These are phyloP conservation scores for Halisarca cf. caerulea DNA, from an alignment of 37 sponge, comb jelly and placozoan genomes.

Conservation along the genomic window DNA sequence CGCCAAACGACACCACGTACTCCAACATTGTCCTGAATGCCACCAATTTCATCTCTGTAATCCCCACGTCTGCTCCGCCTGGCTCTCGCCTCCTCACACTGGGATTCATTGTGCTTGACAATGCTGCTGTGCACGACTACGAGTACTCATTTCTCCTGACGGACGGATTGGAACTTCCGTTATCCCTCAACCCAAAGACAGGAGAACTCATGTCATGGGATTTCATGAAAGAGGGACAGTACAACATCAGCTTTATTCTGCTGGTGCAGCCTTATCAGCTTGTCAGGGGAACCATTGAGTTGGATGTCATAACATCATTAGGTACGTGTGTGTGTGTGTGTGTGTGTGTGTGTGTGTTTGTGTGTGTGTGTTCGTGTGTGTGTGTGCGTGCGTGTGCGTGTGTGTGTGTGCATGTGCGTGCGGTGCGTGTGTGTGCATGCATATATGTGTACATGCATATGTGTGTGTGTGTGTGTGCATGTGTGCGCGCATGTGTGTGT, in stretches of 20 bases:
- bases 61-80: conserved; percentile 4
- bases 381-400: neutral
- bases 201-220: neutral
- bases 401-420: too few species aligned
- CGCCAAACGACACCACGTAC: too few species aligned
- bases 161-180: neutral
- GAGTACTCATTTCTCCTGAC: neutral
- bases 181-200: neutral
- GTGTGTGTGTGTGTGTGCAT: too few species aligned
- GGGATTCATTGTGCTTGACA: neutral
- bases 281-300: neutral
- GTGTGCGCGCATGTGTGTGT: too few species aligned
- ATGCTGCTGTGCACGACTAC: too few species aligned
- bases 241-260: neutral
- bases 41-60: neutral
- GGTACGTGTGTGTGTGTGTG: neutral
- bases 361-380: neutral
- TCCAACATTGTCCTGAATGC: conserved; percentile 2
- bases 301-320: neutral
- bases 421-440: too few species aligned
- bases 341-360: neutral
- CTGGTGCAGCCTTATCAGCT: conserved; percentile 8
- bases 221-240: neutral
- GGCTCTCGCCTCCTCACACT: conserved; percentile 3
- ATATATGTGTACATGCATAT: too few species aligned